A percentile compares a stretch with the other conserved stretches of the same genome.
phyloP scores from a whole-genome alignment of 2,797 vertebrate species.

The Scyliorhinus canicula region DNA sequence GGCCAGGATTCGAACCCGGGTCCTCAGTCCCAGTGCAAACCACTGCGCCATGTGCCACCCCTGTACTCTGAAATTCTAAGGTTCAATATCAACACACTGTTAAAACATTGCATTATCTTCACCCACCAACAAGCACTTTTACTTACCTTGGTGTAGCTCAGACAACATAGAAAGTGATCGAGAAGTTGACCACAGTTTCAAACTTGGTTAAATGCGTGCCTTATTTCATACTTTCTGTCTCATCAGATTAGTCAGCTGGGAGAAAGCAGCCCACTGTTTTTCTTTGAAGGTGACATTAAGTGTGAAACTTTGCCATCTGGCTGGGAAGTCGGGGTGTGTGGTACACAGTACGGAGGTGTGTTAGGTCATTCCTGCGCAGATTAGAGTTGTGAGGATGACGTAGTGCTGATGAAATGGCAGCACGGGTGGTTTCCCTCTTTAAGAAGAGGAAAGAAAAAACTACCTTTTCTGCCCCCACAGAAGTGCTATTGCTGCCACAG shows the following conservation, averaged over 20 bases:
- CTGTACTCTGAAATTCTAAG: neutral
- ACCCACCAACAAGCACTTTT: neutral
- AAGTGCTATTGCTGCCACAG: neutral
- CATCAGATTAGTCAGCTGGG: neutral
- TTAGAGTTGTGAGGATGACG: neutral
- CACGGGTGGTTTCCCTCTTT: slow-evolving; percentile 11
- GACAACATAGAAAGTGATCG: neutral
- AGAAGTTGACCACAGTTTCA: slow-evolving; percentile 26
- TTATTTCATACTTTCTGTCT: neutral
- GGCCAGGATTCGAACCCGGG: no score
- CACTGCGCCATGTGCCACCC: no score
- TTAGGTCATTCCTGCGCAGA: neutral
- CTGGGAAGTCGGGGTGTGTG: neutral
- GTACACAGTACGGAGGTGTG: neutral
- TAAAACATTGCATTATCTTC: neutral
- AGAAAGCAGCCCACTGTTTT: slow-evolving; percentile 9
- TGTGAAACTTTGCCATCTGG: neutral
- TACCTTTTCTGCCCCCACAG: neutral
- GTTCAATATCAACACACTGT: neutral
- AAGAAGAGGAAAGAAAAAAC: neutral
- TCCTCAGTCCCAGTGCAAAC: no score
- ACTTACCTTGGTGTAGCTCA: neutral
- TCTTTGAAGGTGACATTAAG: neutral
- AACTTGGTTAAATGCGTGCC: neutral
- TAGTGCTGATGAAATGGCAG: neutral